A percentile compares a stretch with the other conserved stretches of the same genome.
phyloP scores from a whole-genome alignment of 2,113 vertebrate genomes.

The Passer domesticus region DNA sequence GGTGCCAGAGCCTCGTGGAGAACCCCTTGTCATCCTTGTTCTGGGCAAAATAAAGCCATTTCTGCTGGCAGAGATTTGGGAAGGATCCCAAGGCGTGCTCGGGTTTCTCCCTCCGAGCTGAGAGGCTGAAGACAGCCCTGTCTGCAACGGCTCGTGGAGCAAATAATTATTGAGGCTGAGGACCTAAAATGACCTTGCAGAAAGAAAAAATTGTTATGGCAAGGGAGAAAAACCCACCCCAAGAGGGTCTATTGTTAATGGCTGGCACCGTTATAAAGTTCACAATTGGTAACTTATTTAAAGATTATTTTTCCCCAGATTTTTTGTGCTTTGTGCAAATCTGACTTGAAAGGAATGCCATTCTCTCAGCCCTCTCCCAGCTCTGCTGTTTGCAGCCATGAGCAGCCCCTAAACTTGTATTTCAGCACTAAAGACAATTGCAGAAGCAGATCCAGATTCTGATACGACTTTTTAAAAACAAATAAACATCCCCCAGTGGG shows the following conservation, averaged over 20 bases:
- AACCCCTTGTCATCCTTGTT: neutral
- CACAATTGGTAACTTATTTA: neutral
- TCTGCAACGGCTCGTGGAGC: neutral
- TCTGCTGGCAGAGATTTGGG: neutral
- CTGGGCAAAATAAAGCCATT: neutral
- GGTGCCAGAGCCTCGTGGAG: neutral
- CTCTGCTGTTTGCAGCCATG: neutral
- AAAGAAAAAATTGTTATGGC: neutral
- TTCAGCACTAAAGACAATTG: neutral
- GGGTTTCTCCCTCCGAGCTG: neutral
- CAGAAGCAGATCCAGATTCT: neutral
- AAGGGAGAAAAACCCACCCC: neutral
- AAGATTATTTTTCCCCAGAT: neutral
- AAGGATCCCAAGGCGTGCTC: accelerated
- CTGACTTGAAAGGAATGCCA: neutral
- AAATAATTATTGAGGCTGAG: neutral
- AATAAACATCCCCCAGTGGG: neutral
- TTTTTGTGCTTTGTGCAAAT: neutral
- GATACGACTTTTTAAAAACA: neutral
- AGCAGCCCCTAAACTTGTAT: neutral
- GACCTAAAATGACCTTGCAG: slow-evolving; percentile 44
- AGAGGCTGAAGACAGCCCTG: slow-evolving; percentile 50
- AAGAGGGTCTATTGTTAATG: slow-evolving; percentile 29
- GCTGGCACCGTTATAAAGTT: slow-evolving; percentile 9
- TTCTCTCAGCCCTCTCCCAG: neutral